These are phyloP conservation scores for Paratrypauchen microcephalus DNA, from an alignment of 2,797 vertebrate genomes.

Conservation along the genomic window DNA sequence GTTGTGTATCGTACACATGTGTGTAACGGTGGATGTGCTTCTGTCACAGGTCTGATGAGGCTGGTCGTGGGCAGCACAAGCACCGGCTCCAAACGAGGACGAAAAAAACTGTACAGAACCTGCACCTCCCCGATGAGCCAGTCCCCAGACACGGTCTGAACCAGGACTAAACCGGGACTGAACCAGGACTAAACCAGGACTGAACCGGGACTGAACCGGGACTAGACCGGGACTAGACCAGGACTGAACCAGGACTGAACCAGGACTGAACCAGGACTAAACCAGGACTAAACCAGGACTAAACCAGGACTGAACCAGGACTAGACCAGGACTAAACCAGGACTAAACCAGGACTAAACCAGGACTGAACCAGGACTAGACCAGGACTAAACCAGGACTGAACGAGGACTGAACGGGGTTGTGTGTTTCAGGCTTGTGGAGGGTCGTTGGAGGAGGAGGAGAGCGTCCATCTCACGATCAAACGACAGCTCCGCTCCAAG, in stretches of 20 bases:
- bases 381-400: no score
- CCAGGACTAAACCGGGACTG: conserved; percentile 25
- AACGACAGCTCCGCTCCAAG: conserved; percentile 82
- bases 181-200: background rate
- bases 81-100: conserved; percentile 54
- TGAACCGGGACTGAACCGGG: background rate
- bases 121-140: conserved; percentile 52
- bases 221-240: no score
- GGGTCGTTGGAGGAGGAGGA: conserved; percentile 79
- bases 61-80: conserved; percentile 33
- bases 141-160: conserved; percentile 62
- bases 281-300: no score
- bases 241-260: no score
- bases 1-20: no score
- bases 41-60: conserved; percentile 64
- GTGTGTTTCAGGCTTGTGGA: conserved; percentile 32
- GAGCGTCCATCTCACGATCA: conserved; percentile 88
- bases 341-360: no score
- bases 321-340: no score
- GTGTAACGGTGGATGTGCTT: no score
- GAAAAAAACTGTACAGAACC: conserved; percentile 70
- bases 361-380: no score
- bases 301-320: no score
- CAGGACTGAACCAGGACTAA: no score
- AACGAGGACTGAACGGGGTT: no score